Evolutionary conservation across 1,140 invertebrate species (phyloP), one percentile per base, ranked within the genome.

Genomic region (Pogonognathellus flavescens): DNA sequence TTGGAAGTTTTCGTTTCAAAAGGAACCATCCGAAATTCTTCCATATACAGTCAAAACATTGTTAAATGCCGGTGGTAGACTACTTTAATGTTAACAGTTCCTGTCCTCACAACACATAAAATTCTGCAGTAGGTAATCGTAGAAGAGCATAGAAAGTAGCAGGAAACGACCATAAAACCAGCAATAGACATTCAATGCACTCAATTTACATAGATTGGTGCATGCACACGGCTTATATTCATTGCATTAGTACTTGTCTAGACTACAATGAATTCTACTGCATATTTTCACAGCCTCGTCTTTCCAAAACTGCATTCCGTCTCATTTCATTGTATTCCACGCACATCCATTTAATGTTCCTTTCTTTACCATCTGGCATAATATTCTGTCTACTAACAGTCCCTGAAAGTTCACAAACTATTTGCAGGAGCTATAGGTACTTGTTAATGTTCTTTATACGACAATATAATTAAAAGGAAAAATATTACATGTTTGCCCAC

Each of bases 91-190:
- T n/a, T 5, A 76, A 76, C 70, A 76, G 49, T 76, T 76, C 70
- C 70, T 76, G 41, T 76, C 70, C 31, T 76, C 70, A 16, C 31
- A 76, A 49, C 31, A 76, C 70, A 76, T 76, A 76, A 76, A 76
- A 18, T 50, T 76, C 70, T n/a, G 31, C 31, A 41, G 70, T 41
- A n/a, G n/a, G n/a, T n/a, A 76, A 76, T 50, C n/a, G 31, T 66
- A 13, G 62, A 66, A 31, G 31, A 76, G 49, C 41, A 76, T n/a
- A n/a, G n/a, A n/a, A n/a, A 76, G 70, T 76, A 25, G 70, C 70
- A 49, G 25, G 70, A 41, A 16, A 50, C 14, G 16, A 31, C 31
- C 70, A 31, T 76, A 76, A 76, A 76, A 76, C n/a, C 25, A 41
- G 25, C 70, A 76, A 50, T 50, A 76, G 70, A 5, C 22, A 76